phyloP scores from a whole-genome alignment of 2,113 vertebrate genomes.

The Cnemophilus loriae region DNA sequence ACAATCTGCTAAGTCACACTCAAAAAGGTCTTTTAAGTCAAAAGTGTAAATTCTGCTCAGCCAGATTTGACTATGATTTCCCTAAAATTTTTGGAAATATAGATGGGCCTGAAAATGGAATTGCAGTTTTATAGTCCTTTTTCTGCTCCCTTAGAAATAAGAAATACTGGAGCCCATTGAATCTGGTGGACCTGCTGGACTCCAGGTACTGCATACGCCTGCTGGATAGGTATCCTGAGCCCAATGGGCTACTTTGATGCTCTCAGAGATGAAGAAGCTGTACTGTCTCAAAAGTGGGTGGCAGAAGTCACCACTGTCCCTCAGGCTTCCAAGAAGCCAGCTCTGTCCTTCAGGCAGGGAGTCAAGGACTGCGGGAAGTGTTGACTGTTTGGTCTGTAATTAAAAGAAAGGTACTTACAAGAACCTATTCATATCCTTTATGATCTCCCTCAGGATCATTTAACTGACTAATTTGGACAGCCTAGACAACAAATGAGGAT shows the following conservation, averaged over 20 bases:
- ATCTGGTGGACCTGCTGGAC: not conserved
- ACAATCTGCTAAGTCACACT: not conserved
- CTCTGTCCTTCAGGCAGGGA: slow-evolving; percentile 46
- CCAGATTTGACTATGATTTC: not conserved
- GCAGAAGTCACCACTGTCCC: not conserved
- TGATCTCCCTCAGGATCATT: slow-evolving; percentile 72
- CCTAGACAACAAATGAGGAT: slow-evolving; percentile 74
- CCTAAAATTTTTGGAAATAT: not conserved
- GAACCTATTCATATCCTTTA: slow-evolving; percentile 68
- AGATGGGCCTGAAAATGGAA: not conserved
- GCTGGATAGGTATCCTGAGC: not conserved
- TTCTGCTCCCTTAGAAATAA: not conserved
- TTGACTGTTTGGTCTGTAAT: slow-evolving; percentile 72
- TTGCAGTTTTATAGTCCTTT: not conserved
- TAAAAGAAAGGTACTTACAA: slow-evolving; percentile 78
- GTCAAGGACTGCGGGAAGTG: slow-evolving; percentile 44
- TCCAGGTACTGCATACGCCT: not conserved
- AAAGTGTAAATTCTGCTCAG: not conserved
- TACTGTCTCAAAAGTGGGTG: not conserved
- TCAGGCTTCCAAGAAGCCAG: slow-evolving; percentile 4
- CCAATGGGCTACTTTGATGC: not conserved
- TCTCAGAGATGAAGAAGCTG: not conserved
- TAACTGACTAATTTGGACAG: slow-evolving; percentile 73
- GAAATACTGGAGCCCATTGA: not conserved
- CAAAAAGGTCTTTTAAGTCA: not conserved